These are phyloP conservation scores for Microtus pennsylvanicus DNA, from an alignment of 2,113 vertebrate species.

Conservation along the genomic window DNA sequence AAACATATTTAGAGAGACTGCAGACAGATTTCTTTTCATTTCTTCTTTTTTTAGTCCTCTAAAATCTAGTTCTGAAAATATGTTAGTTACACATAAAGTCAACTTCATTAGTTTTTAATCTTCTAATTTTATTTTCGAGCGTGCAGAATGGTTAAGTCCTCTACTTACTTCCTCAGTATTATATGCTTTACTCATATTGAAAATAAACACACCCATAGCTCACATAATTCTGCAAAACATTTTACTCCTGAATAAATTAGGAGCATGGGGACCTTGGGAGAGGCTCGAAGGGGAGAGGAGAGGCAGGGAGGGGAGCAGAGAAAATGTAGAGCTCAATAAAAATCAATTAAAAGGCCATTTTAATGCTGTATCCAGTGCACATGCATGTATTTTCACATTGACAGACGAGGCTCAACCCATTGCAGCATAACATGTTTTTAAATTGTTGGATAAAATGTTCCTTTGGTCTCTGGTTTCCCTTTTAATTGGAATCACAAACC, in stretches of 20 bases:
- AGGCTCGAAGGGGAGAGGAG: no score
- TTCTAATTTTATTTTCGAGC: background rate
- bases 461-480: background rate
- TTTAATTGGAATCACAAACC: constrained; percentile 12
- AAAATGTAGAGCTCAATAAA: no score
- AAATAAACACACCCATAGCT: background rate
- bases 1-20: background rate
- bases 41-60: background rate
- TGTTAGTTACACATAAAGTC: background rate
- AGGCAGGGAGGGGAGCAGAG: no score
- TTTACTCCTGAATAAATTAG: background rate
- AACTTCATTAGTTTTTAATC: background rate
- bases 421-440: background rate
- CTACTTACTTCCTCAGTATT: background rate
- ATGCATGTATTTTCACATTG: background rate
- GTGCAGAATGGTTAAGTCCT: background rate
- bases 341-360: no score
- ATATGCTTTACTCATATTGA: background rate
- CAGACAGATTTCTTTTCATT: background rate
- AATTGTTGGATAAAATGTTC: background rate
- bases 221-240: background rate
- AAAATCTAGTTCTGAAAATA: background rate
- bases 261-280: no score
- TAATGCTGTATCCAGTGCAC: background rate
- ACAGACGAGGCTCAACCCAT: background rate